Conservation (phyloP, 2,888 invertebrate species). For the Trilocha varians region DNA sequence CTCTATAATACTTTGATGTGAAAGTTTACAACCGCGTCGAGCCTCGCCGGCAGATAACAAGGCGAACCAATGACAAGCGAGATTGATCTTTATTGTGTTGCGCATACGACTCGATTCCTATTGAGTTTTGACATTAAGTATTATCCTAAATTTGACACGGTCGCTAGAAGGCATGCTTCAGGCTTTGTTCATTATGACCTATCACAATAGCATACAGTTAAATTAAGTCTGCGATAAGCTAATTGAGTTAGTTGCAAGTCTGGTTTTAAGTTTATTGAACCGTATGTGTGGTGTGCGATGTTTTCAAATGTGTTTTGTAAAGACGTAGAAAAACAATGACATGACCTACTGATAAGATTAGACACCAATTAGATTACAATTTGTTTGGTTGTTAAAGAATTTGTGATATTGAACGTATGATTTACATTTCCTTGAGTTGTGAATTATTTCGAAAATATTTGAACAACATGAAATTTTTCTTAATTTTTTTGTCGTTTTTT, state of each 20-base stretch:
- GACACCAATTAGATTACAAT: no score
- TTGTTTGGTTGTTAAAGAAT: neutral
- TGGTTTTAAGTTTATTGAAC: neutral
- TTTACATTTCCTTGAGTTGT: neutral
- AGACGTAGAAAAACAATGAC: neutral
- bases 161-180: constrained; percentile 41
- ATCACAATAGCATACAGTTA: constrained; percentile 17
- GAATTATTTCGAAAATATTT: neutral
- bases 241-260: constrained; percentile 11
- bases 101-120: constrained; percentile 14
- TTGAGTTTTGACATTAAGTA: constrained; percentile 36
- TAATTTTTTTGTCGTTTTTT: no score
- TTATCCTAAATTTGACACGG: constrained; percentile 60
- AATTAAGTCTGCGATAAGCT: constrained; percentile 14
- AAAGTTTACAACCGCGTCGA: constrained; percentile 24
- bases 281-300: neutral
- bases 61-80: constrained; percentile 20
- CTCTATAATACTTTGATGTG: constrained; percentile 1
- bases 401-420: neutral
- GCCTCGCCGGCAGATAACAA: constrained; percentile 54
- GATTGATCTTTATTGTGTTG: constrained; percentile 26
- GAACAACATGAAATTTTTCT: neutral
- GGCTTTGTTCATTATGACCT: constrained; percentile 28
- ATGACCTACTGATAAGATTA: neutral
- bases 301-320: neutral